Conservation (phyloP, 1,140 invertebrate species). For the Andrena cerasifolii region DNA sequence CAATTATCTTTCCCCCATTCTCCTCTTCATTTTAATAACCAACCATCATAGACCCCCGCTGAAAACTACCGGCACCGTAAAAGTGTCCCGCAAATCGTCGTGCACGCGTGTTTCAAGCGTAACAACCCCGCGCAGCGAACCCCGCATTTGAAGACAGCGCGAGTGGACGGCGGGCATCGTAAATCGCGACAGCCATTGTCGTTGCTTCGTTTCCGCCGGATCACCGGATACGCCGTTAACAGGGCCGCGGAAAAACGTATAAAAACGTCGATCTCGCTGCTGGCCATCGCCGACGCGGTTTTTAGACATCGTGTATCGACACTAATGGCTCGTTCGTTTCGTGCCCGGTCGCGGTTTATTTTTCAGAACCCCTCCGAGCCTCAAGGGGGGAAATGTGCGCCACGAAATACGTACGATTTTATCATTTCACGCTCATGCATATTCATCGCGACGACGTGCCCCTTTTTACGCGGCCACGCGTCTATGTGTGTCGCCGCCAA, state of each 20-base stretch:
- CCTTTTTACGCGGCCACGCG: slow-evolving; percentile 48
- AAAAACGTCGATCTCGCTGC: slow-evolving; percentile 35
- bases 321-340: slow-evolving; percentile 60
- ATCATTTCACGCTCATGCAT: slow-evolving; percentile 67
- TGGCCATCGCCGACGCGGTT: slow-evolving; percentile 37
- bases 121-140: too few species aligned
- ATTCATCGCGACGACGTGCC: slow-evolving; percentile 58
- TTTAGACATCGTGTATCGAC: slow-evolving; percentile 60
- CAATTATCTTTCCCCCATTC: not conserved
- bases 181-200: slow-evolving; percentile 4
- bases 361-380: slow-evolving; percentile 14
- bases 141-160: slow-evolving; percentile 12
- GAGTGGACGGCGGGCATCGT: not conserved
- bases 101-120: not conserved
- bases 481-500: slow-evolving; percentile 29
- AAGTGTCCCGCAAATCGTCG: not conserved
- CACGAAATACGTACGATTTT: slow-evolving; percentile 64
- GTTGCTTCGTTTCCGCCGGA: slow-evolving; percentile 17
- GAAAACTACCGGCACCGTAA: too few species aligned
- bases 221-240: slow-evolving; percentile 3
- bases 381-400: not conserved
- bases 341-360: slow-evolving; percentile 25
- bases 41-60: too few species aligned
- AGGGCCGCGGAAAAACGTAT: not conserved
- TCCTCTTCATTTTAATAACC: too few species aligned